Conservation (phyloP, 1,140 invertebrate species). For the Saxidomus purpurata region DNA sequence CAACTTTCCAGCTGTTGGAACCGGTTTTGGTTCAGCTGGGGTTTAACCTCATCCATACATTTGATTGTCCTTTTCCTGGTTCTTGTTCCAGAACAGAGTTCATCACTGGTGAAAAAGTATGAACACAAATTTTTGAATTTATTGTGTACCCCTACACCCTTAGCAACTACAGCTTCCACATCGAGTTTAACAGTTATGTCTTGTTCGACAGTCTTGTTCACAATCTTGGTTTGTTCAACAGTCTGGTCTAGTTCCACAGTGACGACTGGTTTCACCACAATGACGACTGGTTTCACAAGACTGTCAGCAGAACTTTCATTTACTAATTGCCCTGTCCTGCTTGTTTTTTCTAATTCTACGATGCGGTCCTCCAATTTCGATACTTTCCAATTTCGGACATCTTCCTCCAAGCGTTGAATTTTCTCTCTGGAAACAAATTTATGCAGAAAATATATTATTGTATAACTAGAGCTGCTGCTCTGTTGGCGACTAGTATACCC, state of each 20-base stretch:
- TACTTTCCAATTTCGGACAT: neutral
- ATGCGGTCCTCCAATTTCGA: constrained; percentile 22
- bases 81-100: constrained; percentile 24
- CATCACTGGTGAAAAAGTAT: constrained; percentile 29
- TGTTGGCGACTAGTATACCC: neutral
- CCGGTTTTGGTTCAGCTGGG: constrained; percentile 1
- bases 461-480: neutral
- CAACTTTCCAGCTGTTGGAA: neutral
- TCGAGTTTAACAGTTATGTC: constrained; percentile 11
- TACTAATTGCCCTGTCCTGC: constrained; percentile 26
- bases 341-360: constrained; percentile 35
- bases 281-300: neutral
- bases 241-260: too few relatives aligned
- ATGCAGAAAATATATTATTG: too few relatives aligned
- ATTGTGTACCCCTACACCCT: constrained; percentile 27
- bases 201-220: neutral
- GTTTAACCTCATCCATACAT: constrained; percentile 49
- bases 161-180: constrained; percentile 29
- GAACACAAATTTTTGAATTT: constrained; percentile 47
- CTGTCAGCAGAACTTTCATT: constrained; percentile 41
- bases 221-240: constrained; percentile 18
- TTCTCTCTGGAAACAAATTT: constrained; percentile 35
- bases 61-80: constrained; percentile 33
- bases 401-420: constrained; percentile 24
- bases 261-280: neutral